Evolutionary conservation across 2,797 vertebrate species (phyloP), one percentile per base, ranked within the genome.

Genomic region (Parotocinclus haroldoi): DNA sequence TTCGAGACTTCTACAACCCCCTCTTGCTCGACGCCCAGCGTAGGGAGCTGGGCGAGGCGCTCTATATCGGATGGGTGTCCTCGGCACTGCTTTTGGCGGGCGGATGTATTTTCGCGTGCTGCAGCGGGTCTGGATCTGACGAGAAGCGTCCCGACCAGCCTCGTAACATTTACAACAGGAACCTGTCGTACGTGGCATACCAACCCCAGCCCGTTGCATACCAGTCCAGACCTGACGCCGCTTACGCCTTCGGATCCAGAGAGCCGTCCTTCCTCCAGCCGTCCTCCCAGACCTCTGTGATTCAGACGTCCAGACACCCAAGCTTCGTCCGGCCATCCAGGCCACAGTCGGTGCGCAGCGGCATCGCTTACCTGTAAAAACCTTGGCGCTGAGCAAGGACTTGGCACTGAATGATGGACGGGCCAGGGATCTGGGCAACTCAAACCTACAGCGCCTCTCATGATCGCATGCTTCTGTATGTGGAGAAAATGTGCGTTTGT

Each of bases 1-100:
- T 98, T 57, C 83, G 14, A 0, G 92, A 96, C 40, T 98, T 99
- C 85, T 93, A 95, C 76, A 89, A 94, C 78, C 93, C 95, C 0
- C 37, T 83, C 10, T 72, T 98, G 59, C 82, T 92, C 0, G 69
- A 68, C 0, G 90, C 91, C 0, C 92, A 92, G 80, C 93, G 95
- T 7, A 72, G 93, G 56, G 97, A 99, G 79, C 87, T 98, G 0
- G 97, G 97, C 0, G 93, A 92, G 0, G 94, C 96, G 0, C 92
- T 99, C 0, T 99, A 92, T 68, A 86, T 99, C 1, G 97, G 96
- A 54, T 99, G 97, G 96, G 85, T 88, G 10, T 86, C 91, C 0
- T 0, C 82, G 0, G 90, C 81, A 0, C 86, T 95, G 53, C 86
- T 97, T 14, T 81, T 96, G 0, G 64, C 74, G 0, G 95, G 86